Percentiles rank a stretch among this genome's conserved stretches.
These are phyloP conservation scores for Spodoptera litura DNA, from an alignment of 1,140 invertebrate genomes.

Conservation along the genomic window DNA sequence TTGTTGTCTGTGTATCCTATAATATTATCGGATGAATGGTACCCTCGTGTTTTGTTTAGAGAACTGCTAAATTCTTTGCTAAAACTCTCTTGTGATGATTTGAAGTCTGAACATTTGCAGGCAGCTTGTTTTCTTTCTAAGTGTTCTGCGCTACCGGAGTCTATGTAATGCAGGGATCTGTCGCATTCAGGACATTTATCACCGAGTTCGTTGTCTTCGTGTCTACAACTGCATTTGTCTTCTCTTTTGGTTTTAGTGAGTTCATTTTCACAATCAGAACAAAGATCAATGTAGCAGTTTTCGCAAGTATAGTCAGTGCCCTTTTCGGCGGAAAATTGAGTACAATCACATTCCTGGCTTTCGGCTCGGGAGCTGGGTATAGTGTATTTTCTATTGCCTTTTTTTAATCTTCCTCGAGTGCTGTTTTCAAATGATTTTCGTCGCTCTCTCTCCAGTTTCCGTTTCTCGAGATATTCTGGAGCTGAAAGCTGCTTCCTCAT, in stretches of 20 bases:
- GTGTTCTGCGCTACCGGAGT: slow-evolving; percentile 74
- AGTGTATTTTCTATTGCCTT: slow-evolving; percentile 74
- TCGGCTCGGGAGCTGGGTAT: slow-evolving; percentile 65
- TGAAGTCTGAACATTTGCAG: slow-evolving; percentile 80
- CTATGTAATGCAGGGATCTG: slow-evolving; percentile 75
- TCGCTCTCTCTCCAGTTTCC: slow-evolving; percentile 90
- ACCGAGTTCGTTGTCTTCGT: slow-evolving; percentile 57
- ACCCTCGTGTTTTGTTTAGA: slow-evolving; percentile 77
- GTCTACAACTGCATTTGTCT: slow-evolving; percentile 71
- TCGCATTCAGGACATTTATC: slow-evolving; percentile 81
- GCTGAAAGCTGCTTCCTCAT: slow-evolving; percentile 93
- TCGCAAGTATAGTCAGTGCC: slow-evolving; percentile 81
- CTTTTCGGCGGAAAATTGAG: slow-evolving; percentile 76
- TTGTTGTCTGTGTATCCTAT: slow-evolving; percentile 72
- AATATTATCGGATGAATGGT: slow-evolving; percentile 82
- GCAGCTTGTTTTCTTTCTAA: slow-evolving; percentile 70
- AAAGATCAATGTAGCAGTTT: slow-evolving; percentile 79
- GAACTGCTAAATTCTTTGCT: slow-evolving; percentile 71
- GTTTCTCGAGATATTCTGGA: slow-evolving; percentile 95
- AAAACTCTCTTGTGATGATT: slow-evolving; percentile 82
- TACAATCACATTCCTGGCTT: slow-evolving; percentile 76
- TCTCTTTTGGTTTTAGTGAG: slow-evolving; percentile 68
- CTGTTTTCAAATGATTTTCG: slow-evolving; percentile 89
- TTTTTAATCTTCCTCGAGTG: slow-evolving; percentile 87
- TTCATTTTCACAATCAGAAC: slow-evolving; percentile 79